Base-by-base conservation (phyloP, 2,888 invertebrate genomes). In the Diarsia rubi region DNA sequence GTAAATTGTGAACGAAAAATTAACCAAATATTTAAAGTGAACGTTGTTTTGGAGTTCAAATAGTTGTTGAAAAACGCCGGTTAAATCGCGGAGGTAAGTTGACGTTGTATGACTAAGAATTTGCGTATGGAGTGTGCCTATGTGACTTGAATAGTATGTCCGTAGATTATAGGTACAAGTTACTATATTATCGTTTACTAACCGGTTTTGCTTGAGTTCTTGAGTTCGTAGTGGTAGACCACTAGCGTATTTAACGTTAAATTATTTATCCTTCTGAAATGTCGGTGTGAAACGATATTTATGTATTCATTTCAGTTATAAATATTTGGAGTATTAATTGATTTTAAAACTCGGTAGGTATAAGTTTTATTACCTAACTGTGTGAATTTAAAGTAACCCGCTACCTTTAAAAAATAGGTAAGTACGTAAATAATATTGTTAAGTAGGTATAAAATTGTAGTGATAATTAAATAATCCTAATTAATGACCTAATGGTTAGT, bases 171-270 rank as follows among this genome's bases (percentile, higher is more conserved):
- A 42, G 47, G 69, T 73, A 73, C 69, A n/a, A n/a, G n/a, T 60
- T 49, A 69, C 69, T 78, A 78, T 78, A 78, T 68, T 78, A 67
- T 57, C 49, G 62, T 19, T 59, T 79, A 60, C 19, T 19, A 24
- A 82, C 82, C 78, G 82, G 82, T 82, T 82, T 72, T 24, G 69
- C 71, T 73, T 73, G 69, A 47, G 52, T 80, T 77, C 68, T n/a
- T n/a, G n/a, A n/a, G n/a, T n/a, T n/a, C n/a, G n/a, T n/a, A n/a
- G n/a, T n/a, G n/a, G n/a, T n/a, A n/a, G n/a, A n/a, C n/a, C n/a
- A n/a, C 47, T 49, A 24, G 2, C 42, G 21, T 31, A 5, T 31
- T 78, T 12, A 49, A 70, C 21, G 16, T 52, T 59, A 49, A 4
- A 59, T 9, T 5, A 16, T 42, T 42, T n/a, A 21, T 31, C 21